Evolutionary conservation across 2,113 vertebrate genomes (phyloP).

Genomic region (Rhineura floridana): DNA sequence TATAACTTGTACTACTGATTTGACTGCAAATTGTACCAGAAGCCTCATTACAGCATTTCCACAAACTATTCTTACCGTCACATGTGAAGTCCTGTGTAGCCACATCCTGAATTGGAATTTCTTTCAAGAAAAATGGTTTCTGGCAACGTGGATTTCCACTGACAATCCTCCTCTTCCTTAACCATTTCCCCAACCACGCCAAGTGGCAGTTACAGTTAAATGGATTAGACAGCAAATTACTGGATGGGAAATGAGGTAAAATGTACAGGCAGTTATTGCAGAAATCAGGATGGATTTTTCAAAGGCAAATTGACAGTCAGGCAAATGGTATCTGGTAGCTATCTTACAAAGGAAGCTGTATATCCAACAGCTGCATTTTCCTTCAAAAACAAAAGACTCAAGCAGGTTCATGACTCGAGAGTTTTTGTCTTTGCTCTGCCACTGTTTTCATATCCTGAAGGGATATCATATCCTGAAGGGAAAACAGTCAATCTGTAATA

Average conservation of each 20-base stretch:
- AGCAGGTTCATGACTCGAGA: neutral
- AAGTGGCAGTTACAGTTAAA: constrained; percentile 97
- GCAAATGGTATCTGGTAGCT: neutral
- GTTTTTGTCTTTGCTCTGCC: neutral
- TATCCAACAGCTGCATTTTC: neutral
- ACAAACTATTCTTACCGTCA: constrained; percentile 80
- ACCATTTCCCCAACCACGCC: constrained; percentile 95
- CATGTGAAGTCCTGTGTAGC: constrained; percentile 95
- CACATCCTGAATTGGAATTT: constrained; percentile 98
- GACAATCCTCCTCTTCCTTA: constrained; percentile 93
- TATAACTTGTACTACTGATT: neutral
- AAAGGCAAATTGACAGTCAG: neutral
- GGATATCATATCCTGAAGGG: neutral
- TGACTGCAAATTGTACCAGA: neutral
- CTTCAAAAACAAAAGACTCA: neutral
- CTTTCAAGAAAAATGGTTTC: constrained; percentile 95
- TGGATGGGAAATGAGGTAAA: constrained; percentile 64
- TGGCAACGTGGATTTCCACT: constrained; percentile 98
- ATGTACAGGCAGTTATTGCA: constrained; percentile 14
- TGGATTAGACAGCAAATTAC: constrained; percentile 96
- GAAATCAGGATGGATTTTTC: neutral
- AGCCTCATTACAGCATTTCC: neutral
- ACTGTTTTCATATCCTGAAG: neutral
- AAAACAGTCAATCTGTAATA: neutral
- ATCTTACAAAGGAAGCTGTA: neutral